A percentile compares a stretch with the other conserved stretches of the same genome.
phyloP scores from a whole-genome alignment of 2,113 vertebrate genomes.

The Lepidothrix coronata region DNA sequence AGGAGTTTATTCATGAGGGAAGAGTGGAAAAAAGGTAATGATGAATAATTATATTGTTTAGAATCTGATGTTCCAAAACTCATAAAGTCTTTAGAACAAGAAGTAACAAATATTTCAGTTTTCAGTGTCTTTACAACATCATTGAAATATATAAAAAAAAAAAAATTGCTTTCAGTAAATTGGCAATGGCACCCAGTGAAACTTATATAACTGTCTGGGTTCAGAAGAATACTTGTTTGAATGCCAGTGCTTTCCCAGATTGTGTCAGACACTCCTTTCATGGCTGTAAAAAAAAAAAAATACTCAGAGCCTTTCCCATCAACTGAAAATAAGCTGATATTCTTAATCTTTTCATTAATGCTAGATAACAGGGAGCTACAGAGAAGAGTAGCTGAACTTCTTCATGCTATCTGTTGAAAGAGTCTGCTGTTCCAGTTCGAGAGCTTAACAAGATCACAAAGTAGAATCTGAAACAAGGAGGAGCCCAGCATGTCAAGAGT shows the following conservation, averaged over 20 bases:
- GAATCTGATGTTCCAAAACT: background rate
- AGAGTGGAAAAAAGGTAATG: background rate
- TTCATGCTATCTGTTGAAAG: slow-evolving; percentile 40
- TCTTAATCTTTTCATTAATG: slow-evolving; percentile 47
- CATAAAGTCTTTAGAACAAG: background rate
- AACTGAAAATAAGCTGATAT: slow-evolving; percentile 52
- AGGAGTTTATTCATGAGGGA: background rate
- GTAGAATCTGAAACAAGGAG: slow-evolving; percentile 32
- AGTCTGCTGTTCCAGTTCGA: slow-evolving; percentile 20
- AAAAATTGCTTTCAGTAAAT: background rate
- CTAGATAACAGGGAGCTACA: slow-evolving; percentile 42
- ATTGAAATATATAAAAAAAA: background rate
- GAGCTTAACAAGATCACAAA: slow-evolving; percentile 47
- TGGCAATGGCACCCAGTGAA: slow-evolving; percentile 33
- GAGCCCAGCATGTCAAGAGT: slow-evolving; percentile 35
- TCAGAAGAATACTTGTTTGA: slow-evolving; percentile 56
- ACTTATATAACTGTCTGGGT: slow-evolving; percentile 53
- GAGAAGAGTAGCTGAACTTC: slow-evolving; percentile 2
- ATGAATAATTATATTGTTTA: slow-evolving; percentile 28
- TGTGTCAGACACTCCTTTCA: slow-evolving; percentile 56
- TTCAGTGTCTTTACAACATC: slow-evolving; percentile 12
- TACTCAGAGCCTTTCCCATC: slow-evolving; percentile 20
- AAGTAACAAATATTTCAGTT: background rate
- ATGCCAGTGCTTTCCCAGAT: slow-evolving; percentile 56
- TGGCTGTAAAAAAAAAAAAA: slow-evolving; percentile 8